Evolutionary conservation across 1,140 invertebrate genomes (phyloP).

Genomic region (Stenopsyche tienmushanensis): DNA sequence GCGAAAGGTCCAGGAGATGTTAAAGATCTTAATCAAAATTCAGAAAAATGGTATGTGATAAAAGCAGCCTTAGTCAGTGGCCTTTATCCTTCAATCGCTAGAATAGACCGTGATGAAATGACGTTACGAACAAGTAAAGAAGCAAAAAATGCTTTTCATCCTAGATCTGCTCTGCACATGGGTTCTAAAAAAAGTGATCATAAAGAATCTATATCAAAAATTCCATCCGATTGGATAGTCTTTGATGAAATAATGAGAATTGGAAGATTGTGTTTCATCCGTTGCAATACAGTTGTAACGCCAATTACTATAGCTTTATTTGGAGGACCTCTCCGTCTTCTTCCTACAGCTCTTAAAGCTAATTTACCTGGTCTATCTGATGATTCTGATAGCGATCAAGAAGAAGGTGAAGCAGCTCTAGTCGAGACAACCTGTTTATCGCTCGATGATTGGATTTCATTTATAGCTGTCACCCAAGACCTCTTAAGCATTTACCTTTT

Average conservation of each 20-base stretch:
- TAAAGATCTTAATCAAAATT: conserved; percentile 78
- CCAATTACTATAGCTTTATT: conserved; percentile 79
- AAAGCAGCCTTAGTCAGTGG: conserved; percentile 87
- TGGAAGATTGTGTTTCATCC: conserved; percentile 65
- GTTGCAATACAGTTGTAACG: conserved; percentile 75
- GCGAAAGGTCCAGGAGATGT: conserved; percentile 74
- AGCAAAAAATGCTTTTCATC: conserved; percentile 73
- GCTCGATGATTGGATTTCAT: conserved; percentile 81
- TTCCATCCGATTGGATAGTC: conserved; percentile 81
- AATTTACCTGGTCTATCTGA: conserved; percentile 52
- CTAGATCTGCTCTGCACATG: conserved; percentile 66
- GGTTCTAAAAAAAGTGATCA: conserved; percentile 46
- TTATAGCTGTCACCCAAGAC: conserved; percentile 67
- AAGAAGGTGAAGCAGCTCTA: conserved; percentile 47
- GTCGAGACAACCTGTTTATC: conserved; percentile 48
- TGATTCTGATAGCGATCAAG: conserved; percentile 58
- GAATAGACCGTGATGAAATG: conserved; percentile 54
- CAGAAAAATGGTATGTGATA: conserved; percentile 88
- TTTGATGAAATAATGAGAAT: conserved; percentile 79
- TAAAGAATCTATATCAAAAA: conserved; percentile 46
- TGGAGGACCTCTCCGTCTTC: conserved; percentile 68
- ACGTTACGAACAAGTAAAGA: conserved; percentile 62
- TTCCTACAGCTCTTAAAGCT: conserved; percentile 48
- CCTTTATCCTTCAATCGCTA: conserved; percentile 84
- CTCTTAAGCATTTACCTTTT: conserved; percentile 69